These are phyloP conservation scores for Spatulosminthurus flaviceps DNA, from an alignment of 2,888 invertebrate genomes.

Conservation along the genomic window DNA sequence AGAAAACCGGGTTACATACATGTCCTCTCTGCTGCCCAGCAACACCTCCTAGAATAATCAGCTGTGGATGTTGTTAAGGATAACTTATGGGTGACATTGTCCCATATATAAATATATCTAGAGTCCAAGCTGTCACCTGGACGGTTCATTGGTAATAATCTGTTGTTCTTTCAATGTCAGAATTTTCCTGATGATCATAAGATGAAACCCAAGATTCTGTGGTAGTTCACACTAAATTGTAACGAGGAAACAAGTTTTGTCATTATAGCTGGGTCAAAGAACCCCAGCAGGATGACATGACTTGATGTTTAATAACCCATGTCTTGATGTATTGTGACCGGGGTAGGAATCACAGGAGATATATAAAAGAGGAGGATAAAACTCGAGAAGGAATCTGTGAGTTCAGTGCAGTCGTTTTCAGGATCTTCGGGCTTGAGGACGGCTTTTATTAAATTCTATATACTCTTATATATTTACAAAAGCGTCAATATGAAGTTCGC, in stretches of 20 bases:
- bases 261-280: slow-evolving; percentile 16
- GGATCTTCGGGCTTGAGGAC: not conserved
- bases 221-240: not conserved
- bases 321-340: not conserved
- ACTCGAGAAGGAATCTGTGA: not conserved
- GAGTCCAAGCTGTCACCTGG: too few relatives aligned
- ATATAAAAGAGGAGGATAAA: not conserved
- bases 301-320: slow-evolving; percentile 4
- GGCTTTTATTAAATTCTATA: not conserved
- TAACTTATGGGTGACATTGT: too few relatives aligned
- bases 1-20: too few relatives aligned
- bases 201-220: not conserved
- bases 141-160: too few relatives aligned
- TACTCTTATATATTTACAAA: not conserved
- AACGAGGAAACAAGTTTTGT: slow-evolving; percentile 5
- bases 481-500: not conserved
- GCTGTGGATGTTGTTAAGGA: too few relatives aligned
- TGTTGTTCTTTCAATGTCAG: not conserved
- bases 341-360: not conserved
- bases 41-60: too few relatives aligned
- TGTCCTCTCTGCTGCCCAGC: too few relatives aligned
- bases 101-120: too few relatives aligned
- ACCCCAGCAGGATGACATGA: not conserved
- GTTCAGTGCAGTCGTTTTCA: not conserved
- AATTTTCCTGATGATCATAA: not conserved